These are phyloP conservation scores for Tachina lurida DNA, from an alignment of 2,888 invertebrate species.

Conservation along the genomic window DNA sequence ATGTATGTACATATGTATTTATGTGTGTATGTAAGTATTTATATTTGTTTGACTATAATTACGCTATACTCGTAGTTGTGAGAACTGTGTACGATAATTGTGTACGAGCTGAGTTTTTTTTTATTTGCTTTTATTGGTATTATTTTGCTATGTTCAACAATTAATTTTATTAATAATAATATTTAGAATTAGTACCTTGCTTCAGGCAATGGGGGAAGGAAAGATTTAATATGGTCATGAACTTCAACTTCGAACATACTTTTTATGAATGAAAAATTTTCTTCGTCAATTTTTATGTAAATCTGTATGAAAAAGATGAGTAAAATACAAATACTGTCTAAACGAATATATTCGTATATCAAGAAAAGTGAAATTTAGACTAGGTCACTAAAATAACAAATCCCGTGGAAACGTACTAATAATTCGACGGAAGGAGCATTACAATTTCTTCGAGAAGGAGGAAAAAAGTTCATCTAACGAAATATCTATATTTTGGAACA, in stretches of 20 bases:
- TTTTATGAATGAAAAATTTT: neutral
- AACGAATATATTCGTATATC: no score
- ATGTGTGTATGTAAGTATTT: neutral
- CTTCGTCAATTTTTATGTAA: neutral
- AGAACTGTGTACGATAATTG: neutral
- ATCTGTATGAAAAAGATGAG: no score
- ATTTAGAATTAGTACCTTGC: neutral
- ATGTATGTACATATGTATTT: no score
- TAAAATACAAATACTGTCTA: no score
- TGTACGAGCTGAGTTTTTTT: slow-evolving; percentile 4
- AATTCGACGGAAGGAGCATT: no score
- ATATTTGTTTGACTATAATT: neutral
- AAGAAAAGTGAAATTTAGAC: no score
- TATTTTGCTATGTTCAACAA: neutral
- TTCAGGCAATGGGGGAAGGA: neutral
- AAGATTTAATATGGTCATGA: neutral
- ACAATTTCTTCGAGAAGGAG: neutral
- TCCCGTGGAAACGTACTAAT: no score
- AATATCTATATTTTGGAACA: neutral
- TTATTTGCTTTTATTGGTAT: neutral
- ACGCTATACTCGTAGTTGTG: slow-evolving; percentile 10
- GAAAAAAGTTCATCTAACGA: neutral
- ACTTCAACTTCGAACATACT: neutral
- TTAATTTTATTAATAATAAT: neutral
- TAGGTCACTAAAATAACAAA: no score